Percentiles rank a stretch among this genome's conserved stretches.
Evolutionary conservation across 2,888 invertebrate species (phyloP).

Genomic region (Patella depressa): DNA sequence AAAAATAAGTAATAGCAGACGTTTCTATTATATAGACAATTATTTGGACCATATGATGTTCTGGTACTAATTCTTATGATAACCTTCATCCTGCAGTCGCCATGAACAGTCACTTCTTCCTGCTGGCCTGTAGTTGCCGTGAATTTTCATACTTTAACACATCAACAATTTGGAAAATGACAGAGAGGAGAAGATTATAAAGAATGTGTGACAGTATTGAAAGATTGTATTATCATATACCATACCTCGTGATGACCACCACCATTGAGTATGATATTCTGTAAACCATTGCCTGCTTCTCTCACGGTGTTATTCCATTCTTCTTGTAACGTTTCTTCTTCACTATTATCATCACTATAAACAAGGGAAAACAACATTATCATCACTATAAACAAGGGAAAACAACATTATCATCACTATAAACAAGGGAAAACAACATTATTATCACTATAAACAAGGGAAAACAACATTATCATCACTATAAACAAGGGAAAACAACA

Average conservation of each 20-base stretch:
- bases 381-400: too few relatives aligned
- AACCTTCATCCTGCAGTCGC: too few relatives aligned
- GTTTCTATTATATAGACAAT: too few relatives aligned
- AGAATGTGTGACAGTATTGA: slow-evolving; percentile 26
- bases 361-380: not conserved
- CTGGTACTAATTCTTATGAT: too few relatives aligned
- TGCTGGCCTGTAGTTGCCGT: too few relatives aligned
- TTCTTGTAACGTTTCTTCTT: slow-evolving; percentile 40
- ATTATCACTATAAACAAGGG: too few relatives aligned
- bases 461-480: too few relatives aligned
- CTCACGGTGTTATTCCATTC: slow-evolving; percentile 50
- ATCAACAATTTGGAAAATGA: not conserved
- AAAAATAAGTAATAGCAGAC: too few relatives aligned
- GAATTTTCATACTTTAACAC: not conserved
- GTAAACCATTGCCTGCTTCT: slow-evolving; percentile 33
- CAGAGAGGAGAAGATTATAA: slow-evolving; percentile 21
- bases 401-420: not conserved
- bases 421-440: too few relatives aligned
- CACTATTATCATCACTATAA: slow-evolving; percentile 32
- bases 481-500: not conserved
- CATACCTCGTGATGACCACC: slow-evolving; percentile 22
- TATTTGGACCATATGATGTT: too few relatives aligned
- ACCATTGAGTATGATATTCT: slow-evolving; percentile 26
- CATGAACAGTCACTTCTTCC: too few relatives aligned
- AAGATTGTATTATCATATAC: too few relatives aligned